Evolutionary conservation across 2,888 invertebrate genomes (phyloP).

Genomic region (Gryllus longicercus): DNA sequence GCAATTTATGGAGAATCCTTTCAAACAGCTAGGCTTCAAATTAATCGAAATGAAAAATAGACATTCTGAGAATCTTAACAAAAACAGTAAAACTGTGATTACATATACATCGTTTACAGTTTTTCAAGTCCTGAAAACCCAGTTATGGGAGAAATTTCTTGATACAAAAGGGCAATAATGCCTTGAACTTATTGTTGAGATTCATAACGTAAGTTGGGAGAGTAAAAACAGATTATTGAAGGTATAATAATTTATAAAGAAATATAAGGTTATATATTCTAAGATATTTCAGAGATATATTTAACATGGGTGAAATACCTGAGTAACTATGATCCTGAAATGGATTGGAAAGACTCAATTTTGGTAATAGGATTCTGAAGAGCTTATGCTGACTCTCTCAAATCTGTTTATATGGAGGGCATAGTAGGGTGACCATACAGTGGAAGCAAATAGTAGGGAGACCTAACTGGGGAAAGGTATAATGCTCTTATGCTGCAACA

Average conservation of each 20-base stretch:
- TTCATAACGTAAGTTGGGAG: not conserved
- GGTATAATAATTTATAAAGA: not conserved
- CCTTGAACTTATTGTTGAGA: not conserved
- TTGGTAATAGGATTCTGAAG: not conserved
- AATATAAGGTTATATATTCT: not conserved
- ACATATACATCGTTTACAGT: no score
- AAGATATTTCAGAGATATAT: not conserved
- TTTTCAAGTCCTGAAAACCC: no score
- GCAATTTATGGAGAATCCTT: no score
- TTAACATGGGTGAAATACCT: not conserved
- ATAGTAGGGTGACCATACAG: not conserved
- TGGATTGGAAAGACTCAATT: not conserved
- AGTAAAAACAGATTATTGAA: not conserved
- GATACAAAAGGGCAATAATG: not conserved
- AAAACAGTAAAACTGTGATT: no score
- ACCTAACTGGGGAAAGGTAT: not conserved
- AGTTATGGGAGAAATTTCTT: no score
- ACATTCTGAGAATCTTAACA: no score
- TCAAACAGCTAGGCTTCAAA: no score
- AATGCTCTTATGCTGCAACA: not conserved
- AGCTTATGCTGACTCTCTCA: not conserved
- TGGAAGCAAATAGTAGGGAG: not conserved
- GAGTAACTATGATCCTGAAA: not conserved
- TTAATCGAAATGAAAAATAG: no score
- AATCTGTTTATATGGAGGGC: not conserved